These are phyloP conservation scores for Coreoperca whiteheadi DNA, from an alignment of 2,113 vertebrate genomes.

Conservation along the genomic window DNA sequence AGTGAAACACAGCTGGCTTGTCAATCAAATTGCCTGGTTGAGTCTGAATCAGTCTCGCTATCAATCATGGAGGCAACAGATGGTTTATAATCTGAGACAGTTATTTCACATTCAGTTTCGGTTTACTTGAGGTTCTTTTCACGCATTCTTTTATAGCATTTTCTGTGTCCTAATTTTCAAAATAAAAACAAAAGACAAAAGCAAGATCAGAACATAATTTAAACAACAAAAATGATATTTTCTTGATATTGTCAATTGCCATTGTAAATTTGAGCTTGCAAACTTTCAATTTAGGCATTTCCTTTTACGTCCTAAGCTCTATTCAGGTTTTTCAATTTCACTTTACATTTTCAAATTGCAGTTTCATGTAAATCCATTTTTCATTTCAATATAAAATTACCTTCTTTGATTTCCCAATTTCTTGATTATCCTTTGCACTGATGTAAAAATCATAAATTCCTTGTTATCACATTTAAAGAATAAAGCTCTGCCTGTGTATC, in stretches of 20 bases:
- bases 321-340: no score
- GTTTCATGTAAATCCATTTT: no score
- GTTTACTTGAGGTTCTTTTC: neutral
- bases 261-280: no score
- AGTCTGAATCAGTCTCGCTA: neutral
- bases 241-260: no score
- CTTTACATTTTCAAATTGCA: no score
- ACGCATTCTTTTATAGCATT: neutral
- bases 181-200: neutral
- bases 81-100: no score
- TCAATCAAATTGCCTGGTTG: slow-evolving; percentile 15
- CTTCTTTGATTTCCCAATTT: no score
- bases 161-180: neutral
- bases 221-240: no score
- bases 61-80: neutral
- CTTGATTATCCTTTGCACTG: neutral
- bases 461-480: neutral
- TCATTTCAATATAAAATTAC: no score
- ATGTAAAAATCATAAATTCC: neutral
- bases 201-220: neutral
- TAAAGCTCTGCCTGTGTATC: neutral
- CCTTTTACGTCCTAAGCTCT: no score
- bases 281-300: no score
- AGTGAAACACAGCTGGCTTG: neutral
- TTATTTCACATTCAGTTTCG: neutral